Base-by-base conservation (phyloP, 2,888 invertebrate genomes). In the Priocnemis perturbator region DNA sequence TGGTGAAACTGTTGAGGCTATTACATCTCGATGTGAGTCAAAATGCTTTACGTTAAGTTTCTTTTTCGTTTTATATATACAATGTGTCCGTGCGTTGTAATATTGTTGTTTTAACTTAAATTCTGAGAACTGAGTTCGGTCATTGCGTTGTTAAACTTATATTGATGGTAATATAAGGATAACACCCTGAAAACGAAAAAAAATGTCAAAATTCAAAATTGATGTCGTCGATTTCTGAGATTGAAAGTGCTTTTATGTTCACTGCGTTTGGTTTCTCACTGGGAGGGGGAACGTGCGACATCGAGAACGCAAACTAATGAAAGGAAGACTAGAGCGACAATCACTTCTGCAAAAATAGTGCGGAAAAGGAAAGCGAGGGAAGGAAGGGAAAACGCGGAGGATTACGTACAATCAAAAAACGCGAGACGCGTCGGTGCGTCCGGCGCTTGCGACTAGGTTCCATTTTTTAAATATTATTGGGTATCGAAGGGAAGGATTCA, bases 191-290 rank as follows among this genome's bases (percentile, higher is more conserved):
- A 37, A 37, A 37, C 37, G 37, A 37, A 37, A 37, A 50, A 85
- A 85, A 80, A 86, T 85, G 85, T 85, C 88, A 87, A 88, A 88
- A 88, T 88, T 88, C 88, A 88, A 88, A 88, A 88, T 88, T 88
- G 81, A 85, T 83, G 83, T 84, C 79, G 82, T 84, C 78, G 81
- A 85, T 86, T 86, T 86, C 81, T 85, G 78, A 78, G 19, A 83
- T 78, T 85, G 81, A 37, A 11, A 37, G 37, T 37, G 37, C 37
- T 82, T 84, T 87, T 87, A 83, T 70, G 84, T 85, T 87, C 78
- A 84, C 81, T 81, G 75, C 81, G 70, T 82, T 87, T 85, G 61
- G 82, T 85, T 88, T 85, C 80, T 85, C 83, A 81, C 7, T 9
- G 81, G 83, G 84, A 81, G 78, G 78, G 77, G 79, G 80, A 83